These are phyloP conservation scores for Eospalax fontanierii DNA, from an alignment of 2,797 vertebrate genomes.

Conservation along the genomic window DNA sequence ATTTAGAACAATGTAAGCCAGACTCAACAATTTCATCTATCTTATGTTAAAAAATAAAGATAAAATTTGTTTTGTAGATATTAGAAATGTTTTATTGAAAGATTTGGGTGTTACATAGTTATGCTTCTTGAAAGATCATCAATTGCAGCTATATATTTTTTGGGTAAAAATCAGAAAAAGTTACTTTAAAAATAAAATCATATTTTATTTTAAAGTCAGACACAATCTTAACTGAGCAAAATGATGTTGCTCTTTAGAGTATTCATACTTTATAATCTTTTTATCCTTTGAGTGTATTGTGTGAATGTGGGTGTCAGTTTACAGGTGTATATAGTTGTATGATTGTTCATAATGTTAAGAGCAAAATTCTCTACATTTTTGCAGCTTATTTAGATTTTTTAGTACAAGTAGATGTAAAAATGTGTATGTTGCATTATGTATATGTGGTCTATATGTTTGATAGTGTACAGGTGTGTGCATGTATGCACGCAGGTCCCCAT, in stretches of 20 bases:
- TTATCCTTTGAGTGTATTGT: background rate
- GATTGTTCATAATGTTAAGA: no score
- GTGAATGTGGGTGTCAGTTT: background rate
- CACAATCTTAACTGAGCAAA: background rate
- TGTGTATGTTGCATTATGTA: background rate
- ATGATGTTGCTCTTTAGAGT: background rate
- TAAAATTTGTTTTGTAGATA: background rate
- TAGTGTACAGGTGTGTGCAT: background rate
- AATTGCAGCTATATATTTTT: background rate
- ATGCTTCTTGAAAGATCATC: background rate
- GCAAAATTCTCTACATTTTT: no score
- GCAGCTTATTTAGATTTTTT: background rate
- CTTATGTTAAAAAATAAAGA: slow-evolving; percentile 28
- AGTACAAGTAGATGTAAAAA: background rate
- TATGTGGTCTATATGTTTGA: background rate
- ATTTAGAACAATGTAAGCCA: background rate
- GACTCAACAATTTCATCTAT: background rate
- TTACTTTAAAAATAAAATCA: slow-evolving; percentile 8
- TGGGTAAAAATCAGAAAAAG: background rate
- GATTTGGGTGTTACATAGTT: background rate
- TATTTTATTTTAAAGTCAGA: background rate
- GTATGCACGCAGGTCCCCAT: background rate
- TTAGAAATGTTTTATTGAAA: background rate
- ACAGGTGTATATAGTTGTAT: background rate
- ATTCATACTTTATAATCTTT: background rate